phyloP scores from a whole-genome alignment of 2,113 vertebrate genomes.

The Neolamprologus kungweensis region DNA sequence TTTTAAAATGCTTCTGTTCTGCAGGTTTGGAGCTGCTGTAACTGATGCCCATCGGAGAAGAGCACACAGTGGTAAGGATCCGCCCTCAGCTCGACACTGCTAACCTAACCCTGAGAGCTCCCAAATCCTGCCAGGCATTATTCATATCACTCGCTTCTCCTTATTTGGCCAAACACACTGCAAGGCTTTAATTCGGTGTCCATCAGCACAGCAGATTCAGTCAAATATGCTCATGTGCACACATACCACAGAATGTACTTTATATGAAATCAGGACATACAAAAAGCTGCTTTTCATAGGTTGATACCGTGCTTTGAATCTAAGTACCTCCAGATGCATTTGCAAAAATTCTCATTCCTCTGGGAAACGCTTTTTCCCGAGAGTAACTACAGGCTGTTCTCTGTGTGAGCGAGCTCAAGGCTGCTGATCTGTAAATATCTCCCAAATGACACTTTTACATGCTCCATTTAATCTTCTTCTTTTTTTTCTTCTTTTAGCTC shows the following conservation, averaged over 20 bases:
- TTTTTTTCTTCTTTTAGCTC: background rate
- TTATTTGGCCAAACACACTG: conserved; percentile 49
- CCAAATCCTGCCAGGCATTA: background rate
- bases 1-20: background rate
- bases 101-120: conserved; percentile 9
- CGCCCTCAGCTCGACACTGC: background rate
- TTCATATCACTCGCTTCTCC: conserved; percentile 35
- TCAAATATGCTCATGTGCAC: background rate
- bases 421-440: conserved; percentile 1
- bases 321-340: background rate
- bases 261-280: background rate
- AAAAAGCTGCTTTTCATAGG: background rate
- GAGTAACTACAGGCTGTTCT: background rate
- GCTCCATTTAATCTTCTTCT: background rate
- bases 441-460: conserved; percentile 18
- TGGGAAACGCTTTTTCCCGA: background rate
- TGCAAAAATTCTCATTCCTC: background rate
- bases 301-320: background rate
- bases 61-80: background rate
- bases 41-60: background rate
- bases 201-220: background rate
- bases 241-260: background rate
- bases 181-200: conserved; percentile 10
- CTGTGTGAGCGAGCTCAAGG: background rate
- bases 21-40: background rate